Conservation (phyloP, 2,113 vertebrate genomes). For the Trochalopteron elliotii region DNA sequence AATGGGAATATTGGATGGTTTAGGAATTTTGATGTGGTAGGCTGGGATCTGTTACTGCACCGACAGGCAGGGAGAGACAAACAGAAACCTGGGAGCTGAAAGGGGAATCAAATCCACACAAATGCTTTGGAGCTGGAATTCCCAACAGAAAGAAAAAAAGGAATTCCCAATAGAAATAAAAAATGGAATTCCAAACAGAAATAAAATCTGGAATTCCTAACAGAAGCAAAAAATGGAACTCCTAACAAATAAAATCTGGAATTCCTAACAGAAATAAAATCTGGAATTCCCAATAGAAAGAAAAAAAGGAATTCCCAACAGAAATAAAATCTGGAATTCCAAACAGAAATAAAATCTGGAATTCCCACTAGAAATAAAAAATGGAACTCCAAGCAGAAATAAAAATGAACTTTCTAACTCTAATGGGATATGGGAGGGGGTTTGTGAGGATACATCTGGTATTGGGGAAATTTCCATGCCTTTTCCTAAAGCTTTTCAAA, state of each 20-base stretch:
- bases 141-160: background rate
- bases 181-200: background rate
- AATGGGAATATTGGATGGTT: background rate
- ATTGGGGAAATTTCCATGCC: background rate
- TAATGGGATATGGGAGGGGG: too few species aligned
- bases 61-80: background rate
- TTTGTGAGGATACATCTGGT: background rate
- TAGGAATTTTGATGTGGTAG: background rate
- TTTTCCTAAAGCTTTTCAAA: background rate
- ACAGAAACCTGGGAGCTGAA: background rate
- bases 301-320: background rate
- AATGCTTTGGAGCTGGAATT: background rate
- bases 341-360: background rate
- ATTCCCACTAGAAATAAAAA: background rate
- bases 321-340: background rate
- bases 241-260: too few species aligned
- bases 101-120: background rate
- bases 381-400: background rate
- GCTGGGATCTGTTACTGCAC: background rate
- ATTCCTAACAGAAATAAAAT: background rate
- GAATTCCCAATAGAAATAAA: background rate
- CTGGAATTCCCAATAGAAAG: too few species aligned
- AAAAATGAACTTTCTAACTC: background rate
- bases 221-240: too few species aligned
- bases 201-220: too few species aligned